Evolutionary conservation across 2,113 vertebrate species (phyloP), one percentile per base, ranked within the genome.

Genomic region (Lepisosteus osseus): DNA sequence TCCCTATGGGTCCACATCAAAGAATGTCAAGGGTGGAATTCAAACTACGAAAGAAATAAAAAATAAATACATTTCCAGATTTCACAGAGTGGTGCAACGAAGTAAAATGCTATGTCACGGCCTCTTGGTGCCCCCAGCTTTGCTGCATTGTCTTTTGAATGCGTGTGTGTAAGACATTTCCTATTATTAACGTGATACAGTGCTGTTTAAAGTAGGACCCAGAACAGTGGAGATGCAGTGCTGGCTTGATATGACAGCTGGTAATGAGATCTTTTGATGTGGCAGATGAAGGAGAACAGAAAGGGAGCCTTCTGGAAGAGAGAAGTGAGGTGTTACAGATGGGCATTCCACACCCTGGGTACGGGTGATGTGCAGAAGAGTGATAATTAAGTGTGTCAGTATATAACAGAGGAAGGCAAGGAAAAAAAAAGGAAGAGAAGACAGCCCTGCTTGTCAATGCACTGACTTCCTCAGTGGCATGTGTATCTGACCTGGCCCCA

Each of bases 251-350:
- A 82, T 83, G 85, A 85, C 84, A 80, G 84, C 83, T 81, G 62
- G 71, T 88, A 88, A 90, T 88, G 86, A 88, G 87, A 90, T 86
- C 84, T 85, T 91, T 91, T 91, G 88, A 92, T 91, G 89, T 90
- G 86, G 85, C 86, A 86, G 89, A 90, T 87, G 85, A 83, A 83
- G 82, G 72, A 77, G 79, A 15, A 5, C 6, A 15, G 15, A 8
- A 45, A 17, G 6, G 12, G 44, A 12, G 42, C 64, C 43, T 14
- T 45, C 54, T 44, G 64, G 65, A 73, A 65, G 29, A 51, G 67
- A 12, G 67, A 40, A 40, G 68, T n/a, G 64, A 66, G 43, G 40
- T 1, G 17, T 15, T 44, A 15, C 15, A 17, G 66, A 54, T 15
- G 15, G 47, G 3, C 12, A n/a, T 2, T 12, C 15, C 40, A 43